Percentiles rank a stretch among this genome's conserved stretches.
Conservation (phyloP, 2,113 vertebrate genomes). For the Indri indri region DNA sequence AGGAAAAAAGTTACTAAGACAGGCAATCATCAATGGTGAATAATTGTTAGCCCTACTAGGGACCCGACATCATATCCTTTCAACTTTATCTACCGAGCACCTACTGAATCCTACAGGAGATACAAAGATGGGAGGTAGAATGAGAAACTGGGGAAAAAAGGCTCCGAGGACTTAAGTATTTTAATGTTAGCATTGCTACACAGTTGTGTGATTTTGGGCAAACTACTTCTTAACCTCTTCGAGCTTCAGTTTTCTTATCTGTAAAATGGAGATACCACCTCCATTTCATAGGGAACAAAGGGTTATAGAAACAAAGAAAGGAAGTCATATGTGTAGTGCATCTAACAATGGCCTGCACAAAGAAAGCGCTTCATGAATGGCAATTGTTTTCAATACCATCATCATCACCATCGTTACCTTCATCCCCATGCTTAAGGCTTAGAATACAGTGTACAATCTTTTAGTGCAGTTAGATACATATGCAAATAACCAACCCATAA, state of each 20-base stretch:
- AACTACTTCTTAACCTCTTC: background rate
- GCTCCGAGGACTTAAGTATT: background rate
- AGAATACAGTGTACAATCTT: background rate
- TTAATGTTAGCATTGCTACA: background rate
- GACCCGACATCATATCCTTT: background rate
- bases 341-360: background rate
- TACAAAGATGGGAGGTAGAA: background rate
- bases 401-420: background rate
- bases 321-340: background rate
- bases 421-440: background rate
- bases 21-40: slow-evolving; percentile 24
- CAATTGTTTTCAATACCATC: background rate
- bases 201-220: background rate
- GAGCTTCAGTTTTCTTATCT: background rate
- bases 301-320: background rate
- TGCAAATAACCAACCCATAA: background rate
- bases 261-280: slow-evolving; percentile 28
- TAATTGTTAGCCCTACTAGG: background rate
- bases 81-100: background rate
- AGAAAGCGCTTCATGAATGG: background rate
- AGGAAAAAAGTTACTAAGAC: slow-evolving; percentile 47
- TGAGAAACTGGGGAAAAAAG: slow-evolving; percentile 29
- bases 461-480: background rate
- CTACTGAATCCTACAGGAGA: background rate
- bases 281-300: background rate